Percentiles rank a stretch among this genome's conserved stretches.
These are phyloP conservation scores for Oncorhynchus gorbuscha DNA, from an alignment of 2,113 vertebrate species.

Conservation along the genomic window DNA sequence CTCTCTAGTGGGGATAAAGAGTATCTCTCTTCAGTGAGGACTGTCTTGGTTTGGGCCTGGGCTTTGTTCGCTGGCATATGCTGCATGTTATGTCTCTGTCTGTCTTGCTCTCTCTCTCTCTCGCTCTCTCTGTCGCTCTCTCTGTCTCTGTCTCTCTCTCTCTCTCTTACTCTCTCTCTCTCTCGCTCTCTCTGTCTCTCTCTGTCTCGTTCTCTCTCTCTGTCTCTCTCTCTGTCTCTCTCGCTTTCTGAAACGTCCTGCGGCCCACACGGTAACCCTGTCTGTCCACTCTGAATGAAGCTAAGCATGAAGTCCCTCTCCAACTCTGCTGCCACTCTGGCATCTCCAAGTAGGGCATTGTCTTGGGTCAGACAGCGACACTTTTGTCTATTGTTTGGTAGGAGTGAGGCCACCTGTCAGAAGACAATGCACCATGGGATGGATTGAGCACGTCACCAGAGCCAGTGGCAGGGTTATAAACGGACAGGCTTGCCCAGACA, in stretches of 20 bases:
- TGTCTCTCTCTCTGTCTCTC: not conserved
- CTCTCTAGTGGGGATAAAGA: constrained; percentile 43
- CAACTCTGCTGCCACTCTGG: constrained; percentile 11
- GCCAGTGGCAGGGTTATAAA: constrained; percentile 30
- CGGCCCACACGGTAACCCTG: no score
- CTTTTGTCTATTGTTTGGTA: no score
- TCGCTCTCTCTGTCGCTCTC: no score
- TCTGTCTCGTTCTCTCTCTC: no score
- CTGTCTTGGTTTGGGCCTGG: constrained; percentile 34
- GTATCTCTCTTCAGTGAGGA: constrained; percentile 43
- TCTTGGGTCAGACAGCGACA: constrained; percentile 20
- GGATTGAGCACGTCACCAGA: constrained; percentile 29
- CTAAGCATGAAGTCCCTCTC: constrained; percentile 28
- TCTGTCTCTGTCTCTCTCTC: no score
- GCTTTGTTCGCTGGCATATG: constrained; percentile 48
- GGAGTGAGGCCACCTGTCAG: no score
- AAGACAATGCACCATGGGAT: no score
- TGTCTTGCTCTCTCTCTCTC: not conserved
- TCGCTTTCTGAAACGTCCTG: no score
- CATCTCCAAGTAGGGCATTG: not conserved
- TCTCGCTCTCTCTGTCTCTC: not conserved
- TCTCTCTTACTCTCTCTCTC: no score
- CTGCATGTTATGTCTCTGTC: constrained; percentile 61
- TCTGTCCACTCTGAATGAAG: no score
- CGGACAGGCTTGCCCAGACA: not conserved